Evolutionary conservation across 2,113 vertebrate genomes (phyloP), one percentile per base, ranked within the genome.

Genomic region (Sphaerodactylus townsendi): DNA sequence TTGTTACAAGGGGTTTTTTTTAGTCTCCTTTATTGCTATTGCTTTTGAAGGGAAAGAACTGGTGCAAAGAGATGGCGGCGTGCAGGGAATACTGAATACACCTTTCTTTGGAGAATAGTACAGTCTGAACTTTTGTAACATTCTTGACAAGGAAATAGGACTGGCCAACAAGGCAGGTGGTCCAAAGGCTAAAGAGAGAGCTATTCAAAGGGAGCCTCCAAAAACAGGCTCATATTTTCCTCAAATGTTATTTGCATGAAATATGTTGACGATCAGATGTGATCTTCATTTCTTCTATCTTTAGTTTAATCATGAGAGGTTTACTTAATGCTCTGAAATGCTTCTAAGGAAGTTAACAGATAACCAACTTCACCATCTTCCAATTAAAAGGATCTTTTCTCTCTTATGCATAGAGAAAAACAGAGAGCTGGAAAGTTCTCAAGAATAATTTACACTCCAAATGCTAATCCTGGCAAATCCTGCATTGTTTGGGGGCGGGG

Each of bases 121-220:
- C 93, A 95, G 93, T 83, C 92, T 91, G 94, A 93, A 92, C 91
- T 92, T 90, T 89, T 78, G 33, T 86, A 89, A 92, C 81, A 79
- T 87, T 87, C 86, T 66, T 73, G 88, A 94, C 82, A 88, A 96
- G 92, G 93, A 96, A 96, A 87, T 88, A 66, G 71, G 59, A 37
- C 86, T 83, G 88, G 93, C 95, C 95, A 96, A 91, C 89, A 92
- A 92, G 92, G 95, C 93, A 96, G 94, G 94, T 94, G 95, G 95
- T 94, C 94, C 90, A 84, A 76, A 85, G 79, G 75, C 89, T 93
- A 88, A 93, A 94, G 89, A 85, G 84, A 84, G 41, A 85, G 72
- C 85, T 78, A 87, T 92, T 92, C 64, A 92, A 82, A 75, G 77
- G 68, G 56, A 2, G 23, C 64, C 75, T 92, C 41, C 3, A 91